Conservation (phyloP, 1,140 invertebrate species). For the Zophobas atratus region DNA sequence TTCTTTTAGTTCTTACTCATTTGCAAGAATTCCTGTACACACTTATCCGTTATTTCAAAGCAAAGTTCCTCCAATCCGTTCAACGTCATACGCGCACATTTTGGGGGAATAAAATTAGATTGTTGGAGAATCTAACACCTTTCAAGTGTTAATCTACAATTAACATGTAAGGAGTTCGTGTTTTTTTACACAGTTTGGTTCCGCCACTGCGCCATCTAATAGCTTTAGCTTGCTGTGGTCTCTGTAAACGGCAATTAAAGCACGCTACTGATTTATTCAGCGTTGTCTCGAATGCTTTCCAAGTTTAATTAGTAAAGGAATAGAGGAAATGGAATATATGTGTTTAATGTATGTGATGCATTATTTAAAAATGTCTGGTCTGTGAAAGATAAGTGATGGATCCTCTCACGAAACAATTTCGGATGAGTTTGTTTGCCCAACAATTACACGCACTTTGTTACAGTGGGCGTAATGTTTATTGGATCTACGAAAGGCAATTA, state of each 20-base stretch:
- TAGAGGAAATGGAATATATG: slow-evolving; percentile 31
- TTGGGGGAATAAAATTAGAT: too few relatives aligned
- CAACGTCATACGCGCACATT: too few relatives aligned
- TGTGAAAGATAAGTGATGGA: slow-evolving; percentile 28
- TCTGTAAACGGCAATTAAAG: slow-evolving; percentile 4
- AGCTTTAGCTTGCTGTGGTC: background rate
- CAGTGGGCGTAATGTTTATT: slow-evolving; percentile 32
- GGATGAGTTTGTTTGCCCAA: slow-evolving; percentile 14
- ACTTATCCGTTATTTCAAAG: too few relatives aligned
- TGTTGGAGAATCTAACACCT: too few relatives aligned
- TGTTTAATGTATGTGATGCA: slow-evolving; percentile 37
- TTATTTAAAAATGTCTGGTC: slow-evolving; percentile 34
- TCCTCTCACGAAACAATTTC: slow-evolving; percentile 17
- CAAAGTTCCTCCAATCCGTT: too few relatives aligned
- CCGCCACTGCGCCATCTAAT: background rate
- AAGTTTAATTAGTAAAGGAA: slow-evolving; percentile 21
- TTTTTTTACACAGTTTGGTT: too few relatives aligned
- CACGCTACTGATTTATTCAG: slow-evolving; percentile 20
- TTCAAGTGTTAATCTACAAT: too few relatives aligned
- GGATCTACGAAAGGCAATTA: slow-evolving; percentile 6
- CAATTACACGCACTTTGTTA: slow-evolving; percentile 27
- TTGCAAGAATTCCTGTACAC: too few relatives aligned
- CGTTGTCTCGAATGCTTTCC: slow-evolving; percentile 20
- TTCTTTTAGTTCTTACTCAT: too few relatives aligned
- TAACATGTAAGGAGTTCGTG: too few relatives aligned